Evolutionary conservation across 2,888 invertebrate genomes (phyloP), one percentile per base, ranked within the genome.

Genomic region (Myathropa florea): DNA sequence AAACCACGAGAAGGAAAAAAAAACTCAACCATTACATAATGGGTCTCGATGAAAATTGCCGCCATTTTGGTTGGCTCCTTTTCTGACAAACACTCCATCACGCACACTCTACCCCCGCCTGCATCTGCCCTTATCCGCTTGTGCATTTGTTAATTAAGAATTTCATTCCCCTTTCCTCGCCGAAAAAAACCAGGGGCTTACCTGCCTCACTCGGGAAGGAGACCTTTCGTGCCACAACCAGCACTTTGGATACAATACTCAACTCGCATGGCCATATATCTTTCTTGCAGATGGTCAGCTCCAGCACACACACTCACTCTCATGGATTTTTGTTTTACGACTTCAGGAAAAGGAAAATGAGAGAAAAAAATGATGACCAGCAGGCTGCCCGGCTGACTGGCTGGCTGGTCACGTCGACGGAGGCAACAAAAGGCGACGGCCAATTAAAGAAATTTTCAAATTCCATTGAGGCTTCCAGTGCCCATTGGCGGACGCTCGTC

Each of bases 391-490:
- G 77, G 73, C 63, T 86, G 85, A 71, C 82, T 82, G 78, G 73
- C 85, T 78, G 85, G 81, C 76, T 26, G 46, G 63, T 46, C 59
- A 85, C 72, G 79, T 28, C 26, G 26, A 60, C 33, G 30, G 65
- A 83, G 61, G 60, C 36, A 75, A 86, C 78, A 86, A 86, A 82
- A 86, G 78, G 71, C 78, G 78, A 83, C 53, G 79, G 78, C 86
- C 83, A 86, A 83, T 86, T 86, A 71, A 83, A 79, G 84, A 81
- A 63, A 77, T 77, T 85, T 72, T 84, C 59, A 57, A 65, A 73
- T 77, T 71, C 70, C 65, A 73, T 65, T 53, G 70, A 79, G 60
- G 71, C 71, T 70, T 83, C 36, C 57, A 30, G 63, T 76, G 65
- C 33, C 78, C 55, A 86, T 86, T 86, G 83, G 82, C 61, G 68